Evolutionary conservation across 2,797 vertebrate genomes (phyloP).

Genomic region (Onychomys arenicola): DNA sequence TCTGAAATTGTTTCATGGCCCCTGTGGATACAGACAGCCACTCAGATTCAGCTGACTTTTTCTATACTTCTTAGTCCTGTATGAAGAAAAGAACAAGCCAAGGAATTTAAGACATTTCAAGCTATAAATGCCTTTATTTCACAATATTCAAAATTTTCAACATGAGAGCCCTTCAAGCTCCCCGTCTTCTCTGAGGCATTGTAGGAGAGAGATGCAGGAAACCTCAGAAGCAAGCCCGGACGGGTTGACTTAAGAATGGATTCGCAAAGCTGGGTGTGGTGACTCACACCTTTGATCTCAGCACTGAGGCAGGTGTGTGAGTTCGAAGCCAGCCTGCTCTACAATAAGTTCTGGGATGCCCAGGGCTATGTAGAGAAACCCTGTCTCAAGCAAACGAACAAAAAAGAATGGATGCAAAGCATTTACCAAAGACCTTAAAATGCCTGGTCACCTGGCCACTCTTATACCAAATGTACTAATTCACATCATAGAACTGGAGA

Average conservation of each 20-base stretch:
- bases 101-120: constrained; percentile 4
- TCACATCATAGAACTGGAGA: background rate
- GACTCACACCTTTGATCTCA: background rate
- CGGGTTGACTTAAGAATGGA: background rate
- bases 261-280: background rate
- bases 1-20: background rate
- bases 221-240: constrained; percentile 38
- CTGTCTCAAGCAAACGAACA: background rate
- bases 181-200: background rate
- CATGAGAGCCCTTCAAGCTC: background rate
- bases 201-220: background rate
- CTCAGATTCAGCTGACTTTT: background rate
- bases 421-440: constrained; percentile 53
- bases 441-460: background rate
- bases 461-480: background rate
- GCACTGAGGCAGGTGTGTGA: background rate
- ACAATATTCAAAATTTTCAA: constrained; percentile 34
- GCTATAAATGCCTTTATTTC: constrained; percentile 21
- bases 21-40: background rate
- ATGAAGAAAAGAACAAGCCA: background rate
- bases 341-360: background rate
- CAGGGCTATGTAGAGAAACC: background rate
- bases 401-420: background rate
- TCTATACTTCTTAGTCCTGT: background rate
- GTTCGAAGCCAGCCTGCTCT: background rate